Evolutionary conservation across 1,140 invertebrate species (phyloP), one percentile per base, ranked within the genome.

Genomic region (Linepithema humile): DNA sequence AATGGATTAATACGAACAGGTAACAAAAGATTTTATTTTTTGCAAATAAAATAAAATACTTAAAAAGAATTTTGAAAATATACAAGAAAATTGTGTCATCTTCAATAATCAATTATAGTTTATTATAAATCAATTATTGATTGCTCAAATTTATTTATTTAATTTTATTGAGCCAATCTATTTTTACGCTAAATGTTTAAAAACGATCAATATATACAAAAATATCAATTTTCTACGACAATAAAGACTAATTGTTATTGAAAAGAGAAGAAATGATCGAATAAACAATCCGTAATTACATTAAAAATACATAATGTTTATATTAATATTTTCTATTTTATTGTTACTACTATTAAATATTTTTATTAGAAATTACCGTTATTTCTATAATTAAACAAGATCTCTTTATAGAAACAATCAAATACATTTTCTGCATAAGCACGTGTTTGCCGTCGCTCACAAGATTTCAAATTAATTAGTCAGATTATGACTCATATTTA

Each of bases 401-500:
- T 10, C 38, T 40, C 7, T 64, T 3, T 45, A n/a, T 9, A 72
- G 38, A 72, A 72, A 38, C 38, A 57, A 72, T 70, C 50, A 72
- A 38, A 53, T 3, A 7, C n/a, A 20, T 72, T 70, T 70, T 50
- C 17, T 29, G 2, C 20, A n/a, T 17, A 20, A 29, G 7, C 40
- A 29, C 26, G 29, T 35, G 53, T 40, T 62, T 74, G n/a, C 29
- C 12, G 26, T 75, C 40, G 32, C 40, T 43, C 26, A 15, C 26
- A 35, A 29, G 65, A 1, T 29, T 77, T 77, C 15, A 32, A 77
- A 74, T 23, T 74, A 74, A 74, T 60, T 45, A n/a, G 20, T 38
- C 73, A 10, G 73, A 77, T 65, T 29, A 43, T 26, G n/a, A 48
- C 38, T 62, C 38, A 75, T 26, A 64, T 75, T 48, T 75, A 75